Base-by-base conservation (phyloP, 2,888 invertebrate species). In the Drosophila anomelani region DNA sequence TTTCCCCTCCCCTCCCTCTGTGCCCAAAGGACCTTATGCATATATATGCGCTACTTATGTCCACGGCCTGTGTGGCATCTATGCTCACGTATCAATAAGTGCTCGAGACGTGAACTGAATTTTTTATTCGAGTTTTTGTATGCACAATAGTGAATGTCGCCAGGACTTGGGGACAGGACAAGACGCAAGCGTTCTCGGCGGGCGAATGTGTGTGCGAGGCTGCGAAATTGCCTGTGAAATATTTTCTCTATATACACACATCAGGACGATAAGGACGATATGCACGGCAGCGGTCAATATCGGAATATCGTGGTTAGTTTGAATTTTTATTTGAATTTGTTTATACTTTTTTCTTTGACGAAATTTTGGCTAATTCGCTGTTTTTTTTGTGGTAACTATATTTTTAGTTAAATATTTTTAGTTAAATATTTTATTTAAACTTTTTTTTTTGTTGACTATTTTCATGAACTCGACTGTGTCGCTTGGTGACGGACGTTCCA, bases 41-140 rank as follows among this genome's bases (percentile, higher is more conserved):
- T 82, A 86, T 81, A 81, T 78, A 88, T 81, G 68, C 78, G 75
- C 82, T 77, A 71, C 82, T 79, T 87, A 84, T 84, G 74, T 54
- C 23, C 68, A 58, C 56, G 66, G 81, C 68, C 47, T 51, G 66
- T 58, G 76, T 78, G 77, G 80, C 84, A 84, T 85, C 89, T 85
- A 85, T 85, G 89, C 85, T 85, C 85, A 85, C 85, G 85, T 85
- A 85, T 85, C 85, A 85, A 85, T 85, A 85, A 85, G 85, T 89
- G 89, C 85, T 85, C 80, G 78, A 78, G 85, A 85, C 85, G 85
- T 85, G 85, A 67, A 80, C 88, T 85, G 85, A 89, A 85, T 85
- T 87, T 85, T 85, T 85, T 85, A 89, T 89, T 73, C 70, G 72
- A 74, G 46, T 69, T 87, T 74, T 66, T 74, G 77, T 79, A 74